Conservation (phyloP, 2,113 vertebrate species). For the Hippocampus comes region DNA sequence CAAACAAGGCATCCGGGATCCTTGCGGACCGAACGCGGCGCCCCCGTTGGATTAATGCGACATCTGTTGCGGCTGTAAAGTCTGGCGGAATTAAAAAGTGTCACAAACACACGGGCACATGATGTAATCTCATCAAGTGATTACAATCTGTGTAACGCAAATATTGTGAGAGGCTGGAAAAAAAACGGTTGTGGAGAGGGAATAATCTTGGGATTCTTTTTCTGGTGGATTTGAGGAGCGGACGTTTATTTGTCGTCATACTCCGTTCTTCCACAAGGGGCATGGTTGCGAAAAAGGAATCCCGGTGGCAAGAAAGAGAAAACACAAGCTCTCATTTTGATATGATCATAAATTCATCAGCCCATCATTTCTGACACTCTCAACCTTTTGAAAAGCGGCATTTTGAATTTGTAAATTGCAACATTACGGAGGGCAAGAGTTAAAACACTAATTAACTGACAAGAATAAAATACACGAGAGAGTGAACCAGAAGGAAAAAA, state of each 20-base stretch:
- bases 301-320: neutral
- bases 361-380: neutral
- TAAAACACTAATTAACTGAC: neutral
- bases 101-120: constrained; percentile 57
- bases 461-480: neutral
- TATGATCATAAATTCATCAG: neutral
- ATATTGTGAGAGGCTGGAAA: neutral
- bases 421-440: neutral
- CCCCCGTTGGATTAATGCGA: neutral
- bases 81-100: constrained; percentile 20
- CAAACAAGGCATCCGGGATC: neutral
- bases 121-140: constrained; percentile 70
- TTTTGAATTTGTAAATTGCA: neutral
- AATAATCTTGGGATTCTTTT: constrained; percentile 14
- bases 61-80: neutral
- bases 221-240: constrained; percentile 6
- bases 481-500: neutral
- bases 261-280: constrained; percentile 3
- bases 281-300: neutral
- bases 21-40: neutral
- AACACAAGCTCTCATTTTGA: too few species aligned
- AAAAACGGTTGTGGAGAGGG: constrained; percentile 17
- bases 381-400: neutral
- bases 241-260: constrained; percentile 9
- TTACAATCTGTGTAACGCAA: constrained; percentile 48